Evolutionary conservation across 2,888 invertebrate species (phyloP).

Genomic region (Heliconius erato): DNA sequence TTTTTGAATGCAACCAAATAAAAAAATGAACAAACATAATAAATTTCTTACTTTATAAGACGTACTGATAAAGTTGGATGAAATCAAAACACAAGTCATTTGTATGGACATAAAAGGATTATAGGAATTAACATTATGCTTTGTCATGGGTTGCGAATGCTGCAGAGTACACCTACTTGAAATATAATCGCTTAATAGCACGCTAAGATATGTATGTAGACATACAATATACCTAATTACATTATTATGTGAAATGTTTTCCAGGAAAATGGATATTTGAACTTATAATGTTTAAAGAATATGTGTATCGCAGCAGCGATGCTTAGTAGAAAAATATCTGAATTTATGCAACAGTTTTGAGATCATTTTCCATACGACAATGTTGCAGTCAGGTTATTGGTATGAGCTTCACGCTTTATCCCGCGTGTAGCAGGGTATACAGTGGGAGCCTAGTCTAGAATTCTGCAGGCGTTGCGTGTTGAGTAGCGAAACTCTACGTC

Average conservation of each 20-base stretch:
- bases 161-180: conserved; percentile 7
- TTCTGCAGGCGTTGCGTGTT: too few species aligned
- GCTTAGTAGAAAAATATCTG: too few species aligned
- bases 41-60: neutral
- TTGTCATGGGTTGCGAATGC: conserved; percentile 6
- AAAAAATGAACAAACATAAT: neutral
- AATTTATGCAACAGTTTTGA: neutral
- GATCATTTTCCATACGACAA: neutral
- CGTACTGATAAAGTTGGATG: neutral
- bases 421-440: too few species aligned
- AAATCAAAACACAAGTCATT: conserved; percentile 15
- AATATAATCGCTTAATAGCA: neutral
- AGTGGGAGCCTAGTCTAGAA: too few species aligned
- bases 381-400: too few species aligned
- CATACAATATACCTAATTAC: neutral
- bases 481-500: too few species aligned
- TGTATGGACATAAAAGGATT: conserved; percentile 23
- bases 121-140: conserved; percentile 26
- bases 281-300: neutral
- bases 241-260: neutral
- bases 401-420: too few species aligned
- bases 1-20: neutral
- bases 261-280: neutral
- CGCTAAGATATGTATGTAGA: neutral
- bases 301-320: too few species aligned